These are phyloP conservation scores for Hylomyscus alleni DNA, from an alignment of 2,797 vertebrate genomes.

Conservation along the genomic window DNA sequence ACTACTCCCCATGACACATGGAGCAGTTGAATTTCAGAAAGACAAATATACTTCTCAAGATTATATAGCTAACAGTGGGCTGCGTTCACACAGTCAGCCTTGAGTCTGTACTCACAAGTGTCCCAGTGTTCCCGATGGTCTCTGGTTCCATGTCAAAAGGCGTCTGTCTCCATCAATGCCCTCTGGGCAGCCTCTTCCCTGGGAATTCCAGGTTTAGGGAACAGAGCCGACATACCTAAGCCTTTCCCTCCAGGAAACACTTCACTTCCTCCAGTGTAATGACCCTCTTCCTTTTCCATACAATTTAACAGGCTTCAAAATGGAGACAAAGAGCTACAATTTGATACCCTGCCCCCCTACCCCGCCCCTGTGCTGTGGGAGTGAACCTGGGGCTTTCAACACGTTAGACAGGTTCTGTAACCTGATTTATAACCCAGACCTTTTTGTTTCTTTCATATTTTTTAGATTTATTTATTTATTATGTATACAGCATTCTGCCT, in stretches of 20 bases:
- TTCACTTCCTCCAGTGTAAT: slow-evolving; percentile 54
- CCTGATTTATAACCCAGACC: not conserved
- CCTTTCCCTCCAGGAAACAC: not conserved
- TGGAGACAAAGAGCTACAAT: not conserved
- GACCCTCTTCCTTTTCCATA: slow-evolving; percentile 33
- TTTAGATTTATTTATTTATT: not conserved
- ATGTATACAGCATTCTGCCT: not conserved
- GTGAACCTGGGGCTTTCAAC: not conserved
- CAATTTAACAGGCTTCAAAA: slow-evolving; percentile 5
- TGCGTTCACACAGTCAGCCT: not conserved
- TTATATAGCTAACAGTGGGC: not conserved
- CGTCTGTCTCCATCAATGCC: not conserved
- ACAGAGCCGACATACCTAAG: not conserved
- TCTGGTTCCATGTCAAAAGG: not conserved
- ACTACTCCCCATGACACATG: not conserved
- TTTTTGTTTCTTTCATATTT: not conserved
- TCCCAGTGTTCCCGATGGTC: not conserved
- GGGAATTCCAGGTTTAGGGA: not conserved
- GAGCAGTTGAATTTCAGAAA: not conserved
- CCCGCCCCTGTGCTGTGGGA: not conserved
- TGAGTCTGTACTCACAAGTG: not conserved
- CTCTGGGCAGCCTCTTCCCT: not conserved
- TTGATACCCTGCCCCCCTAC: not conserved
- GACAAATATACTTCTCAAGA: not conserved
- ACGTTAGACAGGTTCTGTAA: not conserved